Evolutionary conservation across 2,113 vertebrate species (phyloP), one percentile per base, ranked within the genome.

Genomic region (Dicentrarchus labrax): DNA sequence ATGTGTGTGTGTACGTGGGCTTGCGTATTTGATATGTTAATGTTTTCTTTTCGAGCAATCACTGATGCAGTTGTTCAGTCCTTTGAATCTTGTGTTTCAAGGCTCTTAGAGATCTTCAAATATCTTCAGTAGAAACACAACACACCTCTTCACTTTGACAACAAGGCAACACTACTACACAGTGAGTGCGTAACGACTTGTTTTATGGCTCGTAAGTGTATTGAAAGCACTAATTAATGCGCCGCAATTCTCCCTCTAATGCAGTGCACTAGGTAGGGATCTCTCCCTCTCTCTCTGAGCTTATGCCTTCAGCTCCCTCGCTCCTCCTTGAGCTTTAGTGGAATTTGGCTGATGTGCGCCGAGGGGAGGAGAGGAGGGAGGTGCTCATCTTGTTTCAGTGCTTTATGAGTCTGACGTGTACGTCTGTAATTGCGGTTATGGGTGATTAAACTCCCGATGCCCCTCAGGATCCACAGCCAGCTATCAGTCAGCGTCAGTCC

Each of bases 401-500:
- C 91, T 96, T 95, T 95, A 95, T 95, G 95, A 95, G 94, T 94
- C 93, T 91, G 93, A 95, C 85, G 94, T 94, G 88, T 88, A 94
- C 69, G 92, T 94, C 94, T 92, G 94, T 95, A 95, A 96, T 95
- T 96, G 94, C 88, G 91, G 93, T 96, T 95, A 96, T 96, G 94
- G 95, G 95, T 96, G 94, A 96, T 96, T 96, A 96, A 96, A 96
- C 95, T 96, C 94, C 90, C 84, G 62, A 64, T 96, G 95, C 92
- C 95, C 95, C 93, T 92, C 91, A 93, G 93, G 93, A 94, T 92
- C 90, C 88, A 24, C 78, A 87, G 93, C 86, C 89, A 87, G 87
- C 92, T 79, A 95, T 96, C 95, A 91, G 86, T 96, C 94, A 95
- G 86, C 61, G 76, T 92, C 91, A 72, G 75, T 62, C 73, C 72